Evolutionary conservation across 53 echinoderm and acorn worm genomes (phyloP), one percentile per base, ranked within the genome.

Genomic region (Echinarachnius parma): DNA sequence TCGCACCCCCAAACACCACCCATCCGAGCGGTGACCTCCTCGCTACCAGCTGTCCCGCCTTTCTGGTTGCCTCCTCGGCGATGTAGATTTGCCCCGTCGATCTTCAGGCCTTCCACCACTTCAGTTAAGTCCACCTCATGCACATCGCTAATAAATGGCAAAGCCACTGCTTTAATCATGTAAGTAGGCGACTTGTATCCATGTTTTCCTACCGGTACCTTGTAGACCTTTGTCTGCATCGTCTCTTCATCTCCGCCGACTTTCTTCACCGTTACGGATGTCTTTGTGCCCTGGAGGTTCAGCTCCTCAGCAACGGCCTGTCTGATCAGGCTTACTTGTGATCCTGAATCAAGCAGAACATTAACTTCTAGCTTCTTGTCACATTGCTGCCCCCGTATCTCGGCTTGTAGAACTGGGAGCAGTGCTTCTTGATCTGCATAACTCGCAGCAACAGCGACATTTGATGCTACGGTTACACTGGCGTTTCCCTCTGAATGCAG

Each of bases 311-410:
- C 83, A 1, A 83, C 37, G 14, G 44, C 15, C 31, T 59, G 68
- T 37, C 61, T 66, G 25, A 84, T 64, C 9, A 83, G 18, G 3
- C 65, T 83, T 1, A 77, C 61, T 31, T 83, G 76, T 0, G 83
- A 56, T 19, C 77, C 83, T 19, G 77, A 67, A 60, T 83, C 83
- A n/a, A 83, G 77, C 52, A 83, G 46, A 1, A 83, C 53, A 27
- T 77, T 83, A 28, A 77, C 69, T 10, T 22, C 49, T 0, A 27
- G 11, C 32, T n/a, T n/a, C n/a, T 47, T 59, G 23, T 14, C 57
- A 10, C 25, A 72, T 9, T 53, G 60, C 2, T 48, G 63, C 8
- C 75, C 74, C 9, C 46, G 21, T 9, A 87, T 59, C 10, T 87
- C 33, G 0, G 66, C 66, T 54, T 57, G 35, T 1, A 87, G 33